Percentiles rank a stretch among this genome's conserved stretches.
These are phyloP conservation scores for Xiphydria camelus DNA, from an alignment of 2,888 invertebrate genomes.

Conservation along the genomic window DNA sequence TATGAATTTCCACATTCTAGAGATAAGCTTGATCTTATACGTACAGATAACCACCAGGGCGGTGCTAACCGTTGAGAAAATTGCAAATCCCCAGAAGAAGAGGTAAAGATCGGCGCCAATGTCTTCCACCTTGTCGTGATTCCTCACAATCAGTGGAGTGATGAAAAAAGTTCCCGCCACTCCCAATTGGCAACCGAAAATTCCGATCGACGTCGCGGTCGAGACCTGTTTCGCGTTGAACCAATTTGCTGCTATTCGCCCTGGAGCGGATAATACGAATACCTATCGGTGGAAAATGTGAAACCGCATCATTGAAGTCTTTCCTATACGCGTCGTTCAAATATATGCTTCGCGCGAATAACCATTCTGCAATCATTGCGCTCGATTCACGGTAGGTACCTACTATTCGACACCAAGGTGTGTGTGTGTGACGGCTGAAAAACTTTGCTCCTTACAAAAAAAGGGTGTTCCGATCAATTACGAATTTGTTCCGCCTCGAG, in stretches of 20 bases:
- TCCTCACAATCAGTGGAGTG: slow-evolving; percentile 62
- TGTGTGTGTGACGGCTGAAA: too few species aligned
- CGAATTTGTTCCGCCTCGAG: too few species aligned
- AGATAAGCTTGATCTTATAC: slow-evolving; percentile 9
- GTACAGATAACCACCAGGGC: slow-evolving; percentile 59
- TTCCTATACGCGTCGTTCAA: too few species aligned
- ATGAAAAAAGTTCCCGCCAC: slow-evolving; percentile 71
- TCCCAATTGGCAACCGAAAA: slow-evolving; percentile 72
- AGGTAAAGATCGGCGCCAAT: slow-evolving; percentile 52
- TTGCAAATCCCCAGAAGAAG: slow-evolving; percentile 23
- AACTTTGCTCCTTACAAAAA: too few species aligned
- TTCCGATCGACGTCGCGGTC: slow-evolving; percentile 69
- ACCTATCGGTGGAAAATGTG: slow-evolving; percentile 59
- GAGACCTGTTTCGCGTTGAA: slow-evolving; percentile 67
- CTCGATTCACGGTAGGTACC: too few species aligned
- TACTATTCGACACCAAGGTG: too few species aligned
- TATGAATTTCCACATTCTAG: not conserved
- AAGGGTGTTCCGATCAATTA: too few species aligned
- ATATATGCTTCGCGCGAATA: too few species aligned
- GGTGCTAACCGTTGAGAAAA: slow-evolving; percentile 61
- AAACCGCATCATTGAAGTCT: too few species aligned
- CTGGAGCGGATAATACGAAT: slow-evolving; percentile 68
- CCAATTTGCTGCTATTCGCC: slow-evolving; percentile 69
- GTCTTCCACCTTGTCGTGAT: slow-evolving; percentile 50
- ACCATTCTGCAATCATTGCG: too few species aligned